These are phyloP conservation scores for Lissonota sp. DNA, from an alignment of 2,888 invertebrate genomes.

Conservation along the genomic window DNA sequence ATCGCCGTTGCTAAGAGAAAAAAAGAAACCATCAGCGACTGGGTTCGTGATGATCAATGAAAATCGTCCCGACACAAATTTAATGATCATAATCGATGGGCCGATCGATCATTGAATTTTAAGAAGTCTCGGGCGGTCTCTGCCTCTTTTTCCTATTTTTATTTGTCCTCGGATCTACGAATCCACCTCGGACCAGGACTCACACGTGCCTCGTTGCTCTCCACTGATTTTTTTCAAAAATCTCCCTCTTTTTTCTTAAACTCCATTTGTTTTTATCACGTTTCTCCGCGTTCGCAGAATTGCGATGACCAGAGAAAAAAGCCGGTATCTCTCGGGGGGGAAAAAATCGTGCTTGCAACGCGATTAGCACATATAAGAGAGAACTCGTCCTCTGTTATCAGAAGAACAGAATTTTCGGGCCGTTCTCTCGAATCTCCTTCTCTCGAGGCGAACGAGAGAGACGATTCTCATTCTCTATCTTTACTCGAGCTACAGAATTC, in stretches of 20 bases:
- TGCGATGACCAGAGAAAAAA: slow-evolving; percentile 48
- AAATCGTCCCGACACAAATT: slow-evolving; percentile 22
- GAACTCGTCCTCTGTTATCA: slow-evolving; percentile 74
- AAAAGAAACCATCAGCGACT: too few species aligned
- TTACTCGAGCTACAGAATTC: slow-evolving; percentile 20
- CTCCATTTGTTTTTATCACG: slow-evolving; percentile 29
- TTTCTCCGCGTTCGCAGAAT: slow-evolving; percentile 56
- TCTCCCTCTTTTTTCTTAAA: slow-evolving; percentile 35
- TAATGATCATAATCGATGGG: not conserved
- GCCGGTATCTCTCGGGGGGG: slow-evolving; percentile 61
- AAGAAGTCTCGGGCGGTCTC: not conserved
- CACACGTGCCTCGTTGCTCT: too few species aligned
- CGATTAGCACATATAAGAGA: slow-evolving; percentile 74
- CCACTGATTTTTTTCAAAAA: slow-evolving; percentile 32
- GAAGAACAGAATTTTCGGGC: slow-evolving; percentile 72
- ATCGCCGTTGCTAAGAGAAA: too few species aligned
- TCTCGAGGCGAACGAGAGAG: slow-evolving; percentile 54
- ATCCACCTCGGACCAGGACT: slow-evolving; percentile 27
- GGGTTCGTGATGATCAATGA: slow-evolving; percentile 16
- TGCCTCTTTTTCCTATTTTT: not conserved
- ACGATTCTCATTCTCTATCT: slow-evolving; percentile 38
- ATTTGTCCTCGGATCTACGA: slow-evolving; percentile 41
- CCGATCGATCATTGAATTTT: slow-evolving; percentile 27
- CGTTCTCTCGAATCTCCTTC: slow-evolving; percentile 64
- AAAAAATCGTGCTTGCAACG: slow-evolving; percentile 65